A percentile compares a stretch with the other conserved stretches of the same genome.
Evolutionary conservation across 2,113 vertebrate genomes (phyloP).

Genomic region (Ahaetulla prasina): DNA sequence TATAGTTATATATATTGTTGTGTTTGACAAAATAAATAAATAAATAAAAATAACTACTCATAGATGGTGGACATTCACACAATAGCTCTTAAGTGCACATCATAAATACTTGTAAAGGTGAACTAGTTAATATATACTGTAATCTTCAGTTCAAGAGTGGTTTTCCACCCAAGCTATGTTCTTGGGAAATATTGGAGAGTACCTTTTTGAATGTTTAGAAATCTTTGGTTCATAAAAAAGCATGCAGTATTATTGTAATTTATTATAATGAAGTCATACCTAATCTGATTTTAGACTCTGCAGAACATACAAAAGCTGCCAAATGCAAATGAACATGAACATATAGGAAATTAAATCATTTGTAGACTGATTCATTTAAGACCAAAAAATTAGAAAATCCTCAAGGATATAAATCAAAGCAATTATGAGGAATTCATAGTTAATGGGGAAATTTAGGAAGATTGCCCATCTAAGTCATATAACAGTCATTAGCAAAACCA

Average conservation of each 20-base stretch:
- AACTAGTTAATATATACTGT: not conserved
- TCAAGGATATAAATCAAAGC: constrained; percentile 5
- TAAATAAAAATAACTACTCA: too few species aligned
- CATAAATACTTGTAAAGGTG: not conserved
- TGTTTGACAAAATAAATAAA: too few species aligned
- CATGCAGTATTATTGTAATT: constrained; percentile 39
- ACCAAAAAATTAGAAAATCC: not conserved
- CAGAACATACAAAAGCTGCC: constrained; percentile 17
- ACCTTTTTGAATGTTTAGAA: constrained; percentile 40
- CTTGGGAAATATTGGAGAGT: not conserved
- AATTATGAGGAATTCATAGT: not conserved
- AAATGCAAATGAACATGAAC: not conserved
- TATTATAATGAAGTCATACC: constrained; percentile 49
- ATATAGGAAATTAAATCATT: not conserved
- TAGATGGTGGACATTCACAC: not conserved
- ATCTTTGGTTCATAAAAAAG: constrained; percentile 33
- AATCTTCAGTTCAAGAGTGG: not conserved
- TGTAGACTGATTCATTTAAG: not conserved
- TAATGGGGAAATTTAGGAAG: not conserved
- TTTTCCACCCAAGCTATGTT: not conserved
- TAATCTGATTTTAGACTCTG: constrained; percentile 37
- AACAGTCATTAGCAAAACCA: constrained; percentile 1
- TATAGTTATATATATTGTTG: too few species aligned
- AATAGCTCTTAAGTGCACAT: not conserved
- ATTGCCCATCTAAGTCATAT: not conserved